phyloP scores from a whole-genome alignment of 2,113 vertebrate species.

The Scolopax mira region DNA sequence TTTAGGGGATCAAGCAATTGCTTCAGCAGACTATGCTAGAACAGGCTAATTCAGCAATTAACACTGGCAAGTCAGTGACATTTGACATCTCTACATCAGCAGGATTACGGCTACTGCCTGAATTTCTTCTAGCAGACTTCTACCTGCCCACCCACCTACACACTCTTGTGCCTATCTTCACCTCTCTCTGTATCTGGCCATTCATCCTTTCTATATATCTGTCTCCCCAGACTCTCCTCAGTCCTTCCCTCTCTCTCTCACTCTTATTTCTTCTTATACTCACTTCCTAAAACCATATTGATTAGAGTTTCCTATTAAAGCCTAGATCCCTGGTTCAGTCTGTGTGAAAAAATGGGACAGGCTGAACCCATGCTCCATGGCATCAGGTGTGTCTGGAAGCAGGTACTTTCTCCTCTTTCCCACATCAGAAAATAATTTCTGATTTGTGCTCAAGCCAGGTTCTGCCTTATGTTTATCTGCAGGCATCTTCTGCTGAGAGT shows the following conservation, averaged over 20 bases:
- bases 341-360: background rate
- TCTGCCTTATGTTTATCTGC: background rate
- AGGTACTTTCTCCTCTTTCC: background rate
- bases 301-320: background rate
- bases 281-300: background rate
- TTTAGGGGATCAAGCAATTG: conserved; percentile 17
- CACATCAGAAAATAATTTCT: background rate
- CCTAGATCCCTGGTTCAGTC: background rate
- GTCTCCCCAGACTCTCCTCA: background rate
- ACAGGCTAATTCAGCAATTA: conserved; percentile 35
- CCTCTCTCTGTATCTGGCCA: background rate
- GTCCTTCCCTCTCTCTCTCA: background rate
- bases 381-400: background rate
- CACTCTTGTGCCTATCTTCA: background rate
- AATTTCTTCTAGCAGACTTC: background rate
- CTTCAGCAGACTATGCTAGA: conserved; percentile 23
- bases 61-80: background rate
- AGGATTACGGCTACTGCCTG: background rate
- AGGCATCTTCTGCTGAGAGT: background rate
- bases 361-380: background rate
- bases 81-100: background rate
- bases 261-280: background rate
- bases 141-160: background rate
- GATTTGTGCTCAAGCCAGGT: background rate
- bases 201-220: background rate